Evolutionary conservation across 1,140 invertebrate species (phyloP).

Genomic region (Polypedilum pembai): DNA sequence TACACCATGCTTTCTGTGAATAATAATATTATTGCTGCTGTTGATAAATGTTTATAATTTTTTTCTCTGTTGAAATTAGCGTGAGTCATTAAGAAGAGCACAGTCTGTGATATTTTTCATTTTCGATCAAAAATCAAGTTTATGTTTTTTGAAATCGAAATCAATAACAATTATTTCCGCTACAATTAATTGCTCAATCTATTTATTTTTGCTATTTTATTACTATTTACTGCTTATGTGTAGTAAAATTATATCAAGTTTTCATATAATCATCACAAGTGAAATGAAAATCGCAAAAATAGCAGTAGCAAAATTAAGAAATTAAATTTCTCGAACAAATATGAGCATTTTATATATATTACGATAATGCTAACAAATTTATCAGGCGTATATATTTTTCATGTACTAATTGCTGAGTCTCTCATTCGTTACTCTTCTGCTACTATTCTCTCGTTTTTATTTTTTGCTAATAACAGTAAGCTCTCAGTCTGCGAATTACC

Average conservation of each 20-base stretch:
- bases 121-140: background rate
- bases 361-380: background rate
- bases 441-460: background rate
- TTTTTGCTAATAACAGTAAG: constrained; percentile 6
- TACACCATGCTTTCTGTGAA: background rate
- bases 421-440: background rate
- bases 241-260: background rate
- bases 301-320: background rate
- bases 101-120: background rate
- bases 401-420: background rate
- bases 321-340: background rate
- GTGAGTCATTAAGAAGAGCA: background rate
- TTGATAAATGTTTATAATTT: background rate
- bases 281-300: background rate
- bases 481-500: background rate
- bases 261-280: background rate
- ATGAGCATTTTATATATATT: background rate
- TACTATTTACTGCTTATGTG: background rate
- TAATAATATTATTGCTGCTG: background rate
- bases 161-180: constrained; percentile 24
- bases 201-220: background rate
- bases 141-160: constrained; percentile 7
- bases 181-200: constrained; percentile 27
- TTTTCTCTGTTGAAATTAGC: background rate
- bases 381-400: constrained; percentile 17